These are phyloP conservation scores for Phalera bucephala DNA, from an alignment of 2,888 invertebrate species.

Conservation along the genomic window DNA sequence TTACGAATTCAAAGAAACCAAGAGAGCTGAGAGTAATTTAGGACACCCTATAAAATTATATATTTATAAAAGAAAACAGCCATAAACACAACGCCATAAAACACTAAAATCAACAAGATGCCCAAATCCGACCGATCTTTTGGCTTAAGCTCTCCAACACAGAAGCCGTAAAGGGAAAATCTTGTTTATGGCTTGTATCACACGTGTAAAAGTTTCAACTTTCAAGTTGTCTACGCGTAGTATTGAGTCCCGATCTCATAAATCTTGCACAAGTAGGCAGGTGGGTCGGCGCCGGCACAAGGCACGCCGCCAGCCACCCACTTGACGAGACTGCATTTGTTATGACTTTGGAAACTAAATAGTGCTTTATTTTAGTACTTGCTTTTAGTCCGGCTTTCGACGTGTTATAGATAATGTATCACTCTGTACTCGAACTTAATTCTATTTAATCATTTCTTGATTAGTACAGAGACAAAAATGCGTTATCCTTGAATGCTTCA, in stretches of 20 bases:
- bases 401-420: neutral
- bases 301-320: constrained; percentile 41
- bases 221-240: constrained; percentile 1
- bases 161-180: constrained; percentile 31
- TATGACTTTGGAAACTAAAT: constrained; percentile 32
- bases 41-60: too few relatives aligned
- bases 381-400: constrained; percentile 6
- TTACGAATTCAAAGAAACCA: too few relatives aligned
- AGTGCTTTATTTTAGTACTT: constrained; percentile 12
- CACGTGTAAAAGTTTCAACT: constrained; percentile 35
- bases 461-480: too few relatives aligned
- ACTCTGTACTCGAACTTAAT: too few relatives aligned
- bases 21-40: too few relatives aligned
- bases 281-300: constrained; percentile 67
- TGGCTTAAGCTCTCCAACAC: neutral
- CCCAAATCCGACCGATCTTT: neutral
- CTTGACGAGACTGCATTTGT: constrained; percentile 42
- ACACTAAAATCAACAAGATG: neutral
- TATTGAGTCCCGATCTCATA: constrained; percentile 49
- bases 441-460: too few relatives aligned
- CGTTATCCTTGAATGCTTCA: too few relatives aligned
- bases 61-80: too few relatives aligned
- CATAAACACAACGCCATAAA: neutral
- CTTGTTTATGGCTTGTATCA: constrained; percentile 32
- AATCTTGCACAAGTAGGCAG: constrained; percentile 62